Evolutionary conservation across 2,113 vertebrate genomes (phyloP).

Genomic region (Grantiella picta): DNA sequence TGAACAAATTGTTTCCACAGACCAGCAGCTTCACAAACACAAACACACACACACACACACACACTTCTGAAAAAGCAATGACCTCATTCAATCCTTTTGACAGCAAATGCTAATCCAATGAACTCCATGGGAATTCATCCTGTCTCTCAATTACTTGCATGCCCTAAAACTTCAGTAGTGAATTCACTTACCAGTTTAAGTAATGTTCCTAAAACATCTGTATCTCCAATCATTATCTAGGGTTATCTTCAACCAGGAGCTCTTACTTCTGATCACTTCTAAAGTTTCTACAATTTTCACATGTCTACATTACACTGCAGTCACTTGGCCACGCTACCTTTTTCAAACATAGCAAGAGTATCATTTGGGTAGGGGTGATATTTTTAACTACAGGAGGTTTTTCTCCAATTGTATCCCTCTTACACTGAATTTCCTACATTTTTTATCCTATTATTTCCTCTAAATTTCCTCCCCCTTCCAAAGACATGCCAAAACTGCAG

Average conservation of each 20-base stretch:
- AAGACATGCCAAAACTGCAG: neutral
- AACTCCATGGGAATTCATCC: neutral
- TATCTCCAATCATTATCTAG: neutral
- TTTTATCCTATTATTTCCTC: neutral
- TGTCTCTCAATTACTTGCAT: neutral
- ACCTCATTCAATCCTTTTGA: neutral
- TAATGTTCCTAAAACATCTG: neutral
- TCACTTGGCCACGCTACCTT: neutral
- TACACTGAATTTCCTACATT: neutral
- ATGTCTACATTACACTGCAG: neutral
- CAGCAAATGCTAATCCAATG: neutral
- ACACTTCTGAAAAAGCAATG: neutral
- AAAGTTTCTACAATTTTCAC: neutral
- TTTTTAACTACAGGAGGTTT: neutral
- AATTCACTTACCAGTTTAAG: neutral
- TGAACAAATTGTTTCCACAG: neutral
- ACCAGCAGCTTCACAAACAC: neutral
- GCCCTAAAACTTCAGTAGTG: neutral
- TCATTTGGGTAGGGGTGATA: accelerated
- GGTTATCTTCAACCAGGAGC: neutral
- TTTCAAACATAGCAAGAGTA: neutral
- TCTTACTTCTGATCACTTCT: neutral
- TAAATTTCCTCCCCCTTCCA: neutral
- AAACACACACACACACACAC: neutral
- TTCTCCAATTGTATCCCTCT: neutral